Percentiles rank a stretch among this genome's conserved stretches.
phyloP scores from a whole-genome alignment of 1,140 invertebrate genomes.

The Latrodectus geometricus region DNA sequence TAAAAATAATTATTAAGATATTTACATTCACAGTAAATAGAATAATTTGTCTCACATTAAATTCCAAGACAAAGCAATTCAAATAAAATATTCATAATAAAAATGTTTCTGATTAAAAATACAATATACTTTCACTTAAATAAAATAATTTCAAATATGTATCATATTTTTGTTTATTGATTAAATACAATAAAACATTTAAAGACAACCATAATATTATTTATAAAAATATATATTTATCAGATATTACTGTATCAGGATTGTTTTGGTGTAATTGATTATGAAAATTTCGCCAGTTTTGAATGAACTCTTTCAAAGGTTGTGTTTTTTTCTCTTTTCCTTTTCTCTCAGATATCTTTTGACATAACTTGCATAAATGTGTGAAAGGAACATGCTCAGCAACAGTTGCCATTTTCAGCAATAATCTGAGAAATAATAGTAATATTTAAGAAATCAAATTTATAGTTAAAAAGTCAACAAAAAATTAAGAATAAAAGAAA shows the following conservation, averaged over 20 bases:
- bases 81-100: too few species aligned
- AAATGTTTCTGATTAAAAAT: background rate
- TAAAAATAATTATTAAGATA: too few species aligned
- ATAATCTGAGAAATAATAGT: too few species aligned
- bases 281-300: constrained; percentile 71
- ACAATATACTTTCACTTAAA: background rate
- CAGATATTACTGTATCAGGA: constrained; percentile 66
- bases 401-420: constrained; percentile 42
- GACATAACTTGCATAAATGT: constrained; percentile 71
- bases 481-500: too few species aligned
- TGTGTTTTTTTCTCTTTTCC: constrained; percentile 71
- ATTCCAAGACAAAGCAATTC: too few species aligned
- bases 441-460: too few species aligned
- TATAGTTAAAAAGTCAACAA: too few species aligned
- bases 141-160: background rate
- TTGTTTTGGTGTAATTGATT: constrained; percentile 67
- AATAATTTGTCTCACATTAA: too few species aligned
- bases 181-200: constrained; percentile 48
- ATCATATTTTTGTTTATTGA: constrained; percentile 61
- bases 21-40: too few species aligned
- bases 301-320: constrained; percentile 73
- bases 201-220: constrained; percentile 39
- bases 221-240: constrained; percentile 65
- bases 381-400: constrained; percentile 68
- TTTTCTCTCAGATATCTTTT: constrained; percentile 71